These are phyloP conservation scores for Anguilla anguilla DNA, from an alignment of 2,797 vertebrate species.

Conservation along the genomic window DNA sequence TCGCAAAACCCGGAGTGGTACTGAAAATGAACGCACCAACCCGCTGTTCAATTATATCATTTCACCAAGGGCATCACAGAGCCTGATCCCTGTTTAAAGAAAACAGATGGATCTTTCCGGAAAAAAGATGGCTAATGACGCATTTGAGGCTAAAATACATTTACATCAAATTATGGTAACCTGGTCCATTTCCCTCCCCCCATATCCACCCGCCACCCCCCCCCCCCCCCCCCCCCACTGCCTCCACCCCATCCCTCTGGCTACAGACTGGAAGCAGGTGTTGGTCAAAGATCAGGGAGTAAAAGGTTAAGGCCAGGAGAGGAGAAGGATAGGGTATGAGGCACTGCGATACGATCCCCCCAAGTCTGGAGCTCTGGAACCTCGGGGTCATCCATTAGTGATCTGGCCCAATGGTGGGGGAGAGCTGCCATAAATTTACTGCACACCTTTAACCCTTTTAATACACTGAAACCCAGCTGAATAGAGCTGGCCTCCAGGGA, in stretches of 20 bases:
- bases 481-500: constrained; percentile 74
- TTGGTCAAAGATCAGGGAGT: constrained; percentile 99
- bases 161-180: constrained; percentile 85
- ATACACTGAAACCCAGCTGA: constrained; percentile 82
- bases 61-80: background rate
- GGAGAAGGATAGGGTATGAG: constrained; percentile 87
- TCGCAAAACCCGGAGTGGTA: background rate
- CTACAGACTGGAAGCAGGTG: constrained; percentile 91
- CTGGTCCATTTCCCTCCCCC: constrained; percentile 54
- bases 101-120: constrained; percentile 79
- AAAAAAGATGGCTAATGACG: constrained; percentile 69
- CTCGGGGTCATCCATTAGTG: constrained; percentile 99
- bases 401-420: constrained; percentile 82
- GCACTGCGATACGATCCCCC: constrained; percentile 90
- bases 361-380: constrained; percentile 87
- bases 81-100: constrained; percentile 24
- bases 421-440: constrained; percentile 93
- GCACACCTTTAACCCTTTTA: constrained; percentile 98
- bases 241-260: constrained; percentile 51
- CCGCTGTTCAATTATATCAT: background rate
- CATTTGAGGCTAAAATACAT: constrained; percentile 59
- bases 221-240: constrained; percentile 50
- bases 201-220: constrained; percentile 45
- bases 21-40: background rate
- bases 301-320: constrained; percentile 92